These are phyloP conservation scores for Macrophya alboannulata DNA, from an alignment of 2,888 invertebrate species.

Conservation along the genomic window DNA sequence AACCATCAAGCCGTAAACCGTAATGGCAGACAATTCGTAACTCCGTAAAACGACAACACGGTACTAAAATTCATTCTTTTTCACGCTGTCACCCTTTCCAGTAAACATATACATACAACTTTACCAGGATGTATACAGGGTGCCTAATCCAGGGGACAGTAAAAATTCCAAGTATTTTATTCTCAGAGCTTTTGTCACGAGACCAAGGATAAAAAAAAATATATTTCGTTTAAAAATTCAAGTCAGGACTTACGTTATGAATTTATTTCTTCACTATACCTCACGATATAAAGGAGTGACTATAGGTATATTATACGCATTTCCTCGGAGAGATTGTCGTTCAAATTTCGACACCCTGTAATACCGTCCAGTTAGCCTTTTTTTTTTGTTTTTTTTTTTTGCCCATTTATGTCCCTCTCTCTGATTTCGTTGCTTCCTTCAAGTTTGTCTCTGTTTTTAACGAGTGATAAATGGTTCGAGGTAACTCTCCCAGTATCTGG, in stretches of 20 bases:
- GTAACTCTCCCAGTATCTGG: conserved; percentile 59
- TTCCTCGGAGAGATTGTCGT: not conserved
- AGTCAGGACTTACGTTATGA: not conserved
- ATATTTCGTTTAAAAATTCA: not conserved
- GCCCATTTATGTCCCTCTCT: not conserved
- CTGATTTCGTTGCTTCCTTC: not conserved
- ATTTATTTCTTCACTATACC: not conserved
- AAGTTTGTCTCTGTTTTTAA: conserved; percentile 18
- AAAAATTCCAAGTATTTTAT: not conserved
- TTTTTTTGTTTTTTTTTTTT: not conserved
- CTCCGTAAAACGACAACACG: conserved; percentile 13
- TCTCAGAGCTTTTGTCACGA: not conserved
- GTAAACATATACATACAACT: conserved; percentile 1
- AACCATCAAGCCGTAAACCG: conserved; percentile 36
- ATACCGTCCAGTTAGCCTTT: not conserved
- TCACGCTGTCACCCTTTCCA: not conserved
- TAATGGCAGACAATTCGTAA: conserved; percentile 43
- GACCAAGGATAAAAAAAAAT: not conserved
- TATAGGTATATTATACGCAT: not conserved
- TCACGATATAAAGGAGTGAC: not conserved
- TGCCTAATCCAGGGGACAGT: not conserved
- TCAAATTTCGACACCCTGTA: not conserved
- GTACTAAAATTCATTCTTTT: conserved; percentile 38
- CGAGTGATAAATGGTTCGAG: conserved; percentile 65
- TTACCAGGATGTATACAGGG: not conserved